phyloP scores from a whole-genome alignment of 2,113 vertebrate genomes.

The Castor canadensis region DNA sequence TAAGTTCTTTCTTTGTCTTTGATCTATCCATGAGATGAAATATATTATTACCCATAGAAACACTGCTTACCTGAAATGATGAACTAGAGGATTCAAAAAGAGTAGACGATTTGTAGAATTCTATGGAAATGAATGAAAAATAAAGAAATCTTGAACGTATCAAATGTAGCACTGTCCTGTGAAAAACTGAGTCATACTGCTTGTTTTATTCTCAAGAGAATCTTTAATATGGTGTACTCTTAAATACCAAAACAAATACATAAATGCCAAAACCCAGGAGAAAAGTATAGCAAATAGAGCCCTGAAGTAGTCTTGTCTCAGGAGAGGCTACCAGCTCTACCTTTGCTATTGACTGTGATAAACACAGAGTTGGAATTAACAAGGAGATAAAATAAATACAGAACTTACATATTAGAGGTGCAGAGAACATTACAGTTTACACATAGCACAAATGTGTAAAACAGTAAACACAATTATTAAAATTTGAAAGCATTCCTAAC shows the following conservation, averaged over 20 bases:
- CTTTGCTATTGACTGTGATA: background rate
- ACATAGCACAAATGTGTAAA: background rate
- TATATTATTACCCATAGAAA: background rate
- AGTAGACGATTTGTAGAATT: background rate
- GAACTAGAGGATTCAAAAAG: background rate
- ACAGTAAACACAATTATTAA: background rate
- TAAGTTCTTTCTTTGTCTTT: background rate
- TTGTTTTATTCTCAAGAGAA: background rate
- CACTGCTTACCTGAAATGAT: background rate
- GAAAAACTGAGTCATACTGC: background rate
- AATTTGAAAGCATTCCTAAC: background rate
- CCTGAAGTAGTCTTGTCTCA: background rate
- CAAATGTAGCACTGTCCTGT: background rate
- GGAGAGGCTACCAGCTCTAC: background rate
- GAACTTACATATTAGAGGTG: background rate
- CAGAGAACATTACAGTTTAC: background rate
- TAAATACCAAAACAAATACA: constrained; percentile 62
- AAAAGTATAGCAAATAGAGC: constrained; percentile 54
- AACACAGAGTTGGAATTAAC: constrained; percentile 11
- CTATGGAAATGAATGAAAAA: background rate
- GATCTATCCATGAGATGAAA: background rate
- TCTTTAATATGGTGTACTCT: background rate
- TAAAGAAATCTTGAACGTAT: background rate
- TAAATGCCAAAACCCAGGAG: constrained; percentile 26
- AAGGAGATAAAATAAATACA: background rate